Conservation (phyloP, 1,140 invertebrate species). For the Dryas iulia region DNA sequence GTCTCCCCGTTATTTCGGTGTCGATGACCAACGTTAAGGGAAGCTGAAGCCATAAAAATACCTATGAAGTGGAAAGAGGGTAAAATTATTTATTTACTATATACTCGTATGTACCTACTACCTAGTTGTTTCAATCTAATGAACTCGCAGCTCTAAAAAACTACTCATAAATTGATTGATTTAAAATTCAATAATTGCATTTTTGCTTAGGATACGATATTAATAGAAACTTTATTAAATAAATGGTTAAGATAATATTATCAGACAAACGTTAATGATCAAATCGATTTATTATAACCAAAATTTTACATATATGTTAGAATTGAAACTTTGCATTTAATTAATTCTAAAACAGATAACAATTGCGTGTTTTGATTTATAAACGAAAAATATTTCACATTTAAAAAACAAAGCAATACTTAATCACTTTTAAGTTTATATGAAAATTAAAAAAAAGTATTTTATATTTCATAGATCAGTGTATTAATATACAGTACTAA, state of each 20-base stretch:
- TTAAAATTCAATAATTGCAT: not conserved
- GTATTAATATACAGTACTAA: not conserved
- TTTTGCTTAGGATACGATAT: not conserved
- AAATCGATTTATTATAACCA: conserved; percentile 19
- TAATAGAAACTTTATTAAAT: conserved; percentile 12
- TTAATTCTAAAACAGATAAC: no score
- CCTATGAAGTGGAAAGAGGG: conserved; percentile 50
- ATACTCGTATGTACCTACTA: no score
- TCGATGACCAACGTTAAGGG: conserved; percentile 72
- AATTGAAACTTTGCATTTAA: not conserved
- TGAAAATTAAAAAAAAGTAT: not conserved
- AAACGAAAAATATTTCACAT: no score
- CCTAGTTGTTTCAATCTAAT: not conserved
- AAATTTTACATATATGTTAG: not conserved
- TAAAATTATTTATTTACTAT: conserved; percentile 21
- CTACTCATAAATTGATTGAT: not conserved
- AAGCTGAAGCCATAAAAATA: conserved; percentile 73
- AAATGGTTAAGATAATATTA: conserved; percentile 12
- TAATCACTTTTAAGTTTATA: no score
- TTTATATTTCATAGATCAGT: not conserved
- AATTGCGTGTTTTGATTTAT: no score
- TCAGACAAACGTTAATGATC: conserved; percentile 12
- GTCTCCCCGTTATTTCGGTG: conserved; percentile 48
- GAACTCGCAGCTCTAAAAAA: not conserved
- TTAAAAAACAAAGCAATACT: no score